phyloP scores from a whole-genome alignment of 2,888 invertebrate species.

The Dendrolimus pini region DNA sequence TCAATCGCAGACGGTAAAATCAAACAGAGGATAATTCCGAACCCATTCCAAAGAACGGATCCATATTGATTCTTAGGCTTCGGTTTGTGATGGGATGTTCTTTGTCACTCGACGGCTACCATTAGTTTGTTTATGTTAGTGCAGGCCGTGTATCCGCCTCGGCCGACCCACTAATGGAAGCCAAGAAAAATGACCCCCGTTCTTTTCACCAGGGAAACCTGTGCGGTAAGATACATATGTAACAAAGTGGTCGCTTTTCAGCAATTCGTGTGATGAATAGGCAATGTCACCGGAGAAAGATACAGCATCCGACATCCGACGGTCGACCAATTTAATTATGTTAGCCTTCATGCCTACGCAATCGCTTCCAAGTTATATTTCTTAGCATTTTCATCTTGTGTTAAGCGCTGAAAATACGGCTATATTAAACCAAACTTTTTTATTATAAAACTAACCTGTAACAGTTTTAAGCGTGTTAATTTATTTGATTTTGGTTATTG shows the following conservation, averaged over 20 bases:
- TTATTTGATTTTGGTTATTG: too few relatives aligned
- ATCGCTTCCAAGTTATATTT: conserved; percentile 21
- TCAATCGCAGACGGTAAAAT: not conserved
- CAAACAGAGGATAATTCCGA: not conserved
- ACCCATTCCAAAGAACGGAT: not conserved
- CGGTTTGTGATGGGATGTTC: conserved; percentile 44
- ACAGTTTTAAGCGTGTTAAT: too few relatives aligned
- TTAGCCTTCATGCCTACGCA: conserved; percentile 32
- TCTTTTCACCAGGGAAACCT: conserved; percentile 30
- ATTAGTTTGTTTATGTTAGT: conserved; percentile 62
- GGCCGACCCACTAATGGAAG: conserved; percentile 49
- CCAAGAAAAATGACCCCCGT: conserved; percentile 53
- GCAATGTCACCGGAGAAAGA: conserved; percentile 44
- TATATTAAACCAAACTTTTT: conserved; percentile 5
- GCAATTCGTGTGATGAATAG: conserved; percentile 50
- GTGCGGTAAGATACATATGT: conserved; percentile 30
- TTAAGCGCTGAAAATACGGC: conserved; percentile 9
- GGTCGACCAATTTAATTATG: conserved; percentile 38
- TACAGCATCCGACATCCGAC: conserved; percentile 31
- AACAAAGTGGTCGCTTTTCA: conserved; percentile 52
- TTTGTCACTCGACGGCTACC: conserved; percentile 51
- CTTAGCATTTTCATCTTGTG: conserved; percentile 18
- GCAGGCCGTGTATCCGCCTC: conserved; percentile 44
- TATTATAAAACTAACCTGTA: too few relatives aligned
- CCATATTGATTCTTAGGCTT: conserved; percentile 43